Conservation (phyloP, 2,888 invertebrate genomes). For the Spodoptera exigua region DNA sequence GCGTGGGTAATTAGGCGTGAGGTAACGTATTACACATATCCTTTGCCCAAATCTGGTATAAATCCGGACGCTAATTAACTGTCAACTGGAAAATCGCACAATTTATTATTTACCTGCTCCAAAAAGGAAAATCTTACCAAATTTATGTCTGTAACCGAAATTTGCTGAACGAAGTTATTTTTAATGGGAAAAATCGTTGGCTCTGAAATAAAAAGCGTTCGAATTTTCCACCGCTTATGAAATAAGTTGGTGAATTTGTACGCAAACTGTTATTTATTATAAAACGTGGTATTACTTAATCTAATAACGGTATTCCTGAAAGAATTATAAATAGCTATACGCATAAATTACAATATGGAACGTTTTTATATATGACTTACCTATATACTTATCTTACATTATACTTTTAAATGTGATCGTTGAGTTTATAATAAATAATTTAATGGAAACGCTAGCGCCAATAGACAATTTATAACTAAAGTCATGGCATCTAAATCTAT, state of each 20-base stretch:
- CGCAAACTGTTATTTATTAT: too few relatives aligned
- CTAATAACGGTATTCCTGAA: too few relatives aligned
- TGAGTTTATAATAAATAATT: too few relatives aligned
- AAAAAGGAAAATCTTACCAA: conserved; percentile 4
- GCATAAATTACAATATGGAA: too few relatives aligned
- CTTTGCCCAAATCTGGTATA: conserved; percentile 29
- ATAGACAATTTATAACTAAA: conserved; percentile 12
- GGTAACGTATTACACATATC: conserved; percentile 18
- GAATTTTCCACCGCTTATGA: background rate
- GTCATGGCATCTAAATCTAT: conserved; percentile 8
- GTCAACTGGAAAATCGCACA: conserved; percentile 28
- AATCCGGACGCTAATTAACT: conserved; percentile 39
- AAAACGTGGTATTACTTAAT: too few relatives aligned
- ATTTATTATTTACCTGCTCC: conserved; percentile 24
- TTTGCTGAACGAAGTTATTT: conserved; percentile 12
- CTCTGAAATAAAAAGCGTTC: background rate
- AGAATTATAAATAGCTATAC: too few relatives aligned
- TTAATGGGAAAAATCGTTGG: background rate
- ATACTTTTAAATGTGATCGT: too few relatives aligned
- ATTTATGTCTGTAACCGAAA: conserved; percentile 14
- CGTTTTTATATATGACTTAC: too few relatives aligned
- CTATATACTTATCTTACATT: too few relatives aligned
- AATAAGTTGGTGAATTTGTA: background rate
- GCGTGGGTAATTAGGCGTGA: conserved; percentile 13
- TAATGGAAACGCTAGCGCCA: background rate